Evolutionary conservation across 2,888 invertebrate species (phyloP), one percentile per base, ranked within the genome.

Genomic region (Oxycera nigricornis): DNA sequence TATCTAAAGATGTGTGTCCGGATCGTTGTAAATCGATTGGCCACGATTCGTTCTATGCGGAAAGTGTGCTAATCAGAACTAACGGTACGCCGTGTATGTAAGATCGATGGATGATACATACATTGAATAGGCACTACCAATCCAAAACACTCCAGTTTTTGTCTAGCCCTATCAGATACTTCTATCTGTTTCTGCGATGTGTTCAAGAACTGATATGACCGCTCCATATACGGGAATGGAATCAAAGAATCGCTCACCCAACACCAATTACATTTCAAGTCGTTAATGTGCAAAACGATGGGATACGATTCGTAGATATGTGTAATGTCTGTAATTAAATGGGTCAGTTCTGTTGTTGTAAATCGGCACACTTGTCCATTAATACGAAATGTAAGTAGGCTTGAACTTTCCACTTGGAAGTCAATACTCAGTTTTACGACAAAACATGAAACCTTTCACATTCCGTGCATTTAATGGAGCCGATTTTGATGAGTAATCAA

Each of bases 11-110:
- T 70, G 30, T 52, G 55, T 31, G 52, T 55, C 55, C 52, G 70
- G 70, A 70, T 70, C 52, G 31, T 52, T 70, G 70, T 55, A 55
- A 70, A 70, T 70, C 55, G 55, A 70, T 70, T 55, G 52, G 70
- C 52, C 22, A 70, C 31, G 70, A n/a, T 70, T 31, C 17, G 70
- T 70, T 31, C 55, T 55, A 50, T 70, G 14, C 11, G 46, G 24
- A 67, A 67, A 67, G 65, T 67, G 41, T 67, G 65, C 70, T 52
- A 70, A 52, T 52, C 70, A 55, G 30, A 70, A 70, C 55, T 70
- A 70, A 70, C 70, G 70, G 70, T 30, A 31, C 35, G 20, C 11
- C 4, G 52, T 55, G 70, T 55, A 52, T 26, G 39, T 7, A 20
- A 7, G 24, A 9, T 62, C 6, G 39, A 30, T 55, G 35, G 26